These are phyloP conservation scores for Megaceryle alcyon DNA, from an alignment of 2,797 vertebrate genomes.

Conservation along the genomic window DNA sequence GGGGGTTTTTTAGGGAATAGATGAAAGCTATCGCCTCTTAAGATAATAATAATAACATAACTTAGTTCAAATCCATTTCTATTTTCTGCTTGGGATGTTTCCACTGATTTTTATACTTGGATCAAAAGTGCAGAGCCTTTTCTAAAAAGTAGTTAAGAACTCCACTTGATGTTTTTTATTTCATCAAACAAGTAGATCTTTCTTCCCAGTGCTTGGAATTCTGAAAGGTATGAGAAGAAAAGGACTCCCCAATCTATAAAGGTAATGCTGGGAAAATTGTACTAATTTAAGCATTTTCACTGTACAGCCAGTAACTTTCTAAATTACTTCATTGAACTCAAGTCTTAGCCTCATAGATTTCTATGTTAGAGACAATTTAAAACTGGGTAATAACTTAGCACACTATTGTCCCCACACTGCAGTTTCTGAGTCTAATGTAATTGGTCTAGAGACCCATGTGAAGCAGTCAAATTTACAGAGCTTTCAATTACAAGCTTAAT, in stretches of 20 bases:
- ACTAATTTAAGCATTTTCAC: conserved; percentile 10
- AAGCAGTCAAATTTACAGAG: conserved; percentile 4
- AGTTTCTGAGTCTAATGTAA: not conserved
- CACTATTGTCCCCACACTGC: not conserved
- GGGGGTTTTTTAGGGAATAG: not conserved
- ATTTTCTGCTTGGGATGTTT: not conserved
- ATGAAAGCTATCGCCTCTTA: not conserved
- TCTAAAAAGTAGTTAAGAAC: not conserved
- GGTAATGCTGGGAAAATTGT: not conserved
- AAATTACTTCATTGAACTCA: not conserved
- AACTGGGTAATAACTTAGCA: not conserved
- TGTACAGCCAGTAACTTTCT: conserved; percentile 6
- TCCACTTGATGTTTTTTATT: not conserved
- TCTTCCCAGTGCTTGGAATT: not conserved
- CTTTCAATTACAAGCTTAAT: conserved; percentile 42
- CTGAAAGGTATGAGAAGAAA: not conserved
- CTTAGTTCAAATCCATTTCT: not conserved
- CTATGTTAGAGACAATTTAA: conserved; percentile 1
- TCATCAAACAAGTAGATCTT: not conserved
- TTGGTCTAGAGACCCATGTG: not conserved
- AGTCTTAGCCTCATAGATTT: not conserved
- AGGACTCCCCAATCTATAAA: not conserved
- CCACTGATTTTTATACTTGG: not conserved
- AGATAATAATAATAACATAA: not conserved
- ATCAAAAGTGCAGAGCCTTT: not conserved